Base-by-base conservation (phyloP, 2,797 vertebrate species). In the Falco peregrinus region DNA sequence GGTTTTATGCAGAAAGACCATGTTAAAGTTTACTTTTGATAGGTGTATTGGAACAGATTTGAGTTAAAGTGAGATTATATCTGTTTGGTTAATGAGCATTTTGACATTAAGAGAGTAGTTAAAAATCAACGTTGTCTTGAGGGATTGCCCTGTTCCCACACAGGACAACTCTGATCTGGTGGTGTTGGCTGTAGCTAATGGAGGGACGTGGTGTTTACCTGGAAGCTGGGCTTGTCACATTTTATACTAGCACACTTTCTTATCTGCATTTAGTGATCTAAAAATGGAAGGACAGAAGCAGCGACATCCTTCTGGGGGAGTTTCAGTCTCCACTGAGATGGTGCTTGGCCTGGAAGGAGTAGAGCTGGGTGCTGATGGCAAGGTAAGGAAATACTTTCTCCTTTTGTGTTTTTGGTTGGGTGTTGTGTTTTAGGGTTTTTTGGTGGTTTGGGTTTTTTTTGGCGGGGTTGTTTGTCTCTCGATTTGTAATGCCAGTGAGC, bases 321-420 rank as follows among this genome's bases (percentile, higher is more conserved):
- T 98, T 25, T 96, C 97, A 4, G 97, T 98, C 29, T 97, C 98
- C 24, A 97, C 98, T 1, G 99, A 99, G 97, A 98, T 98, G 96
- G 98, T 99, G 54, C 99, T 99, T 37, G 99, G 98, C 13, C 96
- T 99, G 96, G 99, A 99, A 97, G 99, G 99, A 1, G 98, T 99
- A 69, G 99, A 99, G 96, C 96, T 99, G 57, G 98, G 98, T 59
- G 98, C 98, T n/a, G 98, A 98, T 24, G 99, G 99, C 78, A 99
- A 99, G 99, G 99, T 99, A 97, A 98, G 95, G 57, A 35, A 22
- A 10, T 47, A 18, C 2, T 5, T 4, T 35, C 7, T 7, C 15
- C 18, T 43, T 10, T 21, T 31, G 3, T 45, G 43, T 45, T 45
- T 45, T 45, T 19, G 17, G 43, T 45, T 45, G 43, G 43, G 43